These are phyloP conservation scores for Gnathonemus longibarbis DNA, from an alignment of 2,113 vertebrate species.

Conservation along the genomic window DNA sequence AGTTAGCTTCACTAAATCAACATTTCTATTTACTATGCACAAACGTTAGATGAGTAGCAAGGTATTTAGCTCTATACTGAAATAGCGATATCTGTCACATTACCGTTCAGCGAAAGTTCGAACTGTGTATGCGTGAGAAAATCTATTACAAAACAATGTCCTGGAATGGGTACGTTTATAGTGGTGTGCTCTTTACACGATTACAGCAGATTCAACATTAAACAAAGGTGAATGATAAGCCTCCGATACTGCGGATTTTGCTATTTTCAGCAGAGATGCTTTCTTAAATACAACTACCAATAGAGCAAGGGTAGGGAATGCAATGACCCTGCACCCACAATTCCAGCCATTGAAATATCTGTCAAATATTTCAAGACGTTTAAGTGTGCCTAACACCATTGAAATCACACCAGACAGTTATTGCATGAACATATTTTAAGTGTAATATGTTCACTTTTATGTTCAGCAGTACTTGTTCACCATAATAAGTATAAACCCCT, in stretches of 20 bases:
- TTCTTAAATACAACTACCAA: neutral
- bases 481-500: neutral
- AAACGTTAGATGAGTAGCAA: neutral
- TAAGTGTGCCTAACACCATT: neutral
- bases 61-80: conserved; percentile 3
- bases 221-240: neutral
- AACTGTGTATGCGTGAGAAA: conserved; percentile 12
- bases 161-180: conserved; percentile 5
- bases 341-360: neutral
- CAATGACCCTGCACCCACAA: neutral
- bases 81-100: conserved; percentile 2
- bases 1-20: conserved; percentile 7
- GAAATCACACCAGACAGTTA: neutral
- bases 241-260: neutral
- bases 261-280: neutral
- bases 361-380: neutral
- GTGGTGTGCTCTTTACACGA: neutral
- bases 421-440: neutral
- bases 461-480: neutral
- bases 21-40: conserved; percentile 8
- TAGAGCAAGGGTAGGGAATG: neutral
- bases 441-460: neutral
- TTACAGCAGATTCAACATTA: conserved; percentile 11
- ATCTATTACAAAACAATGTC: conserved; percentile 14
- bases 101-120: conserved; percentile 15